These are phyloP conservation scores for Zaprionus africanus DNA, from an alignment of 1,140 invertebrate genomes.

Conservation along the genomic window DNA sequence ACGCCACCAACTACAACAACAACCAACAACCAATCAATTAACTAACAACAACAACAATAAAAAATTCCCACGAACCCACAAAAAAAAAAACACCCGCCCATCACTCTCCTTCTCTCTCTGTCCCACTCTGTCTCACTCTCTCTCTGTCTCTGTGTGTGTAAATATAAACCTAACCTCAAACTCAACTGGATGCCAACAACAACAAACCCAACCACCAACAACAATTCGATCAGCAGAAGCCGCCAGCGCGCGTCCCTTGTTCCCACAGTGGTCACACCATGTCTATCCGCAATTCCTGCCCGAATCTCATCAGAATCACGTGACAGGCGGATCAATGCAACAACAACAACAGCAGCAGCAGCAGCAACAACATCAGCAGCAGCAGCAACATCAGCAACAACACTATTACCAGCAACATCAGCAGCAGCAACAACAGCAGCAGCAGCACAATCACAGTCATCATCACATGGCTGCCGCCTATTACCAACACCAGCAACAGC, in stretches of 20 bases:
- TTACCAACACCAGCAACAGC: conserved; percentile 70
- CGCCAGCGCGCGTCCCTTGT: conserved; percentile 88
- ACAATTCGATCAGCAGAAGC: conserved; percentile 64
- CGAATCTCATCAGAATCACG: conserved; percentile 91
- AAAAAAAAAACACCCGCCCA: not conserved
- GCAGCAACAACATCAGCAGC: conserved; percentile 70
- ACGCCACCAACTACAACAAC: conserved; percentile 32
- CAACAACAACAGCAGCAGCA: conserved; percentile 76
- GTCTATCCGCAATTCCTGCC: conserved; percentile 96
- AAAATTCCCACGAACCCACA: conserved; percentile 4
- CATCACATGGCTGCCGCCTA: conserved; percentile 62
- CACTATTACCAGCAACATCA: conserved; percentile 63
- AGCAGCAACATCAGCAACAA: conserved; percentile 58
- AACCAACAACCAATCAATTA: not conserved
- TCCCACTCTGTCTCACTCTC: not conserved
- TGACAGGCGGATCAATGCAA: conserved; percentile 87
- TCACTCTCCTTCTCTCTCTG: not conserved
- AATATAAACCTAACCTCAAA: conserved; percentile 15
- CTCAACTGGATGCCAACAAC: conserved; percentile 9
- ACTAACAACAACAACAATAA: conserved; percentile 13
- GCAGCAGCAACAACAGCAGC: conserved; percentile 59
- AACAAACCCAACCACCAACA: conserved; percentile 14
- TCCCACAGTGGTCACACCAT: conserved; percentile 96
- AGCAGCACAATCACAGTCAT: conserved; percentile 66
- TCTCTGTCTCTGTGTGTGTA: conserved; percentile 13